A percentile compares a stretch with the other conserved stretches of the same genome.
Conservation (phyloP, 2,888 invertebrate genomes). For the Seira ritae region DNA sequence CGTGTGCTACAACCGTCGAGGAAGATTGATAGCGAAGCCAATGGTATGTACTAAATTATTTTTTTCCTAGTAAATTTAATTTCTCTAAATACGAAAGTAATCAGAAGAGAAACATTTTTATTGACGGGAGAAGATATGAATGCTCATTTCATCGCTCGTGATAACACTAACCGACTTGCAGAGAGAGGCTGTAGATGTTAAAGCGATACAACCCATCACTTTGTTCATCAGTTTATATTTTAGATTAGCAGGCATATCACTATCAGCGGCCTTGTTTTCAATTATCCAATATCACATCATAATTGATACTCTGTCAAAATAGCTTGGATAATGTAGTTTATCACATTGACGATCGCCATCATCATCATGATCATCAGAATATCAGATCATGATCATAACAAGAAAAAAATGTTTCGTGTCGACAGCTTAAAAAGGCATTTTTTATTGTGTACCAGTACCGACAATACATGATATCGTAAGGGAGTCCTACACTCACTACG, state of each 20-base stretch:
- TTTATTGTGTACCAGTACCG: background rate
- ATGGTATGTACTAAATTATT: slow-evolving; percentile 52
- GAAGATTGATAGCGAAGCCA: slow-evolving; percentile 69
- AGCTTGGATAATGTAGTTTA: slow-evolving; percentile 68
- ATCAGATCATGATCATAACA: too few species aligned
- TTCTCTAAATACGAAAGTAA: too few species aligned
- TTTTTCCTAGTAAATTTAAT: too few species aligned
- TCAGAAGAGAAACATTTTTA: too few species aligned
- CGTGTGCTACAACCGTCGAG: slow-evolving; percentile 71
- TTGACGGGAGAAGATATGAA: too few species aligned
- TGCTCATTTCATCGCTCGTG: too few species aligned
- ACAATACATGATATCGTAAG: background rate
- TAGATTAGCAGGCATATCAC: background rate
- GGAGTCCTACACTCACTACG: background rate
- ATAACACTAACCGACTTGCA: too few species aligned
- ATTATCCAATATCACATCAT: slow-evolving; percentile 55
- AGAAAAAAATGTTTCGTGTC: slow-evolving; percentile 34
- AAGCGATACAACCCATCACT: too few species aligned
- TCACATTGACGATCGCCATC: too few species aligned
- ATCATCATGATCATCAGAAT: too few species aligned
- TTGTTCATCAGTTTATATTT: slow-evolving; percentile 6
- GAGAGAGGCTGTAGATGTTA: too few species aligned
- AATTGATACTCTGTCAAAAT: slow-evolving; percentile 72
- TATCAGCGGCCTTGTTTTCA: slow-evolving; percentile 47
- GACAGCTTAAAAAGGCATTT: slow-evolving; percentile 19